These are phyloP conservation scores for Hemicentrotus pulcherrimus DNA, from an alignment of 35 echinoderm and acorn worm genomes.

Conservation along the genomic window DNA sequence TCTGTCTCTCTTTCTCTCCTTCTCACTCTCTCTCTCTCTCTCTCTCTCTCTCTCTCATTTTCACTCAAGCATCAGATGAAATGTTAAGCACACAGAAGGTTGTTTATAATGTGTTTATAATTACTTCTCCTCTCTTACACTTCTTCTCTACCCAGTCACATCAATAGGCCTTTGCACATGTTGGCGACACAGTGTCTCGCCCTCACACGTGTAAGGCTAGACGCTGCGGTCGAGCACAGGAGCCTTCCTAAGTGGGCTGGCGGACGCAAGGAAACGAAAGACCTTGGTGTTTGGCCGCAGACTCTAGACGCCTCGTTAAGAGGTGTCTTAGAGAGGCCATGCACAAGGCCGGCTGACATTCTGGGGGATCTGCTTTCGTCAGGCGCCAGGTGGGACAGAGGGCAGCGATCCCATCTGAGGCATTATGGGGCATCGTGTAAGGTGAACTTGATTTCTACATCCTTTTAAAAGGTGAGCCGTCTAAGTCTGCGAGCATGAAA, in stretches of 20 bases:
- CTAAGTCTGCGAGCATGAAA: background rate
- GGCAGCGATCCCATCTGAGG: background rate
- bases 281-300: slow-evolving; percentile 30
- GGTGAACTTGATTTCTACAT: background rate
- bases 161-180: background rate
- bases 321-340: slow-evolving; percentile 16
- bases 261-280: slow-evolving; percentile 2
- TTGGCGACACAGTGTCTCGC: background rate
- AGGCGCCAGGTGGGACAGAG: slow-evolving; percentile 34
- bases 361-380: background rate
- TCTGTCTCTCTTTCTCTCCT: background rate
- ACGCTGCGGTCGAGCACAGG: background rate
- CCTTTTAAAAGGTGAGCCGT: background rate
- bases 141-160: background rate
- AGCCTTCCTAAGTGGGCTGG: background rate
- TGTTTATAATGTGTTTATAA: background rate
- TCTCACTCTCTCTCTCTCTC: background rate
- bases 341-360: background rate
- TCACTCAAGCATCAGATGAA: slow-evolving; percentile 9
- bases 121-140: background rate
- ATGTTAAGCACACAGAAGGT: background rate
- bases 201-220: background rate
- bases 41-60: background rate
- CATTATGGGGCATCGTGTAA: background rate
- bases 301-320: slow-evolving; percentile 32